Conservation (phyloP, 2,888 invertebrate species). For the Epinotia nisella region DNA sequence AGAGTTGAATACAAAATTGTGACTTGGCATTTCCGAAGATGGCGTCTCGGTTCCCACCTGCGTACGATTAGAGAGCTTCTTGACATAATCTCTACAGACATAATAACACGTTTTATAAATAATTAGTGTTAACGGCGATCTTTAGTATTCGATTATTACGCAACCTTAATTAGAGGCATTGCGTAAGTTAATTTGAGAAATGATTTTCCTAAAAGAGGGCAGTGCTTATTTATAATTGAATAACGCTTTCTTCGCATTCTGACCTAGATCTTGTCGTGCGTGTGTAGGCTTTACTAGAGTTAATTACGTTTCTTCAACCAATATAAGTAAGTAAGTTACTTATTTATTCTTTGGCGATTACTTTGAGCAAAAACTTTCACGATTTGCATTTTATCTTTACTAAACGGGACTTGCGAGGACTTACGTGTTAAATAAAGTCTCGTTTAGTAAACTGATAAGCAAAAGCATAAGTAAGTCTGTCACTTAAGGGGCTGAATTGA, state of each 20-base stretch:
- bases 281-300: not conserved
- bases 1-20: too few relatives aligned
- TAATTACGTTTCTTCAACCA: conserved; percentile 2
- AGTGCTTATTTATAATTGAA: conserved; percentile 33
- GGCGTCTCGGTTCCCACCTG: conserved; percentile 46
- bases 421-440: too few relatives aligned
- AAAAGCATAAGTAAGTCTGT: too few relatives aligned
- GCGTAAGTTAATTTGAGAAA: conserved; percentile 36
- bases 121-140: conserved; percentile 42
- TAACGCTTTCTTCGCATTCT: conserved; percentile 38
- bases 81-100: conserved; percentile 46
- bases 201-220: conserved; percentile 34
- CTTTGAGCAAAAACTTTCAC: too few relatives aligned
- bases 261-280: conserved; percentile 31
- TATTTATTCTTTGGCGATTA: too few relatives aligned
- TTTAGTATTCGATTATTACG: conserved; percentile 34
- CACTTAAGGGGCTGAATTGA: too few relatives aligned
- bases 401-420: too few relatives aligned
- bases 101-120: conserved; percentile 43
- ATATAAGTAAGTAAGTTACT: too few relatives aligned
- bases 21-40: not conserved
- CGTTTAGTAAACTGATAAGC: too few relatives aligned
- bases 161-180: conserved; percentile 32
- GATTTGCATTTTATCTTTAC: too few relatives aligned
- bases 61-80: conserved; percentile 49